Evolutionary conservation across 2,113 vertebrate species (phyloP), one percentile per base, ranked within the genome.

Genomic region (Grus americana): DNA sequence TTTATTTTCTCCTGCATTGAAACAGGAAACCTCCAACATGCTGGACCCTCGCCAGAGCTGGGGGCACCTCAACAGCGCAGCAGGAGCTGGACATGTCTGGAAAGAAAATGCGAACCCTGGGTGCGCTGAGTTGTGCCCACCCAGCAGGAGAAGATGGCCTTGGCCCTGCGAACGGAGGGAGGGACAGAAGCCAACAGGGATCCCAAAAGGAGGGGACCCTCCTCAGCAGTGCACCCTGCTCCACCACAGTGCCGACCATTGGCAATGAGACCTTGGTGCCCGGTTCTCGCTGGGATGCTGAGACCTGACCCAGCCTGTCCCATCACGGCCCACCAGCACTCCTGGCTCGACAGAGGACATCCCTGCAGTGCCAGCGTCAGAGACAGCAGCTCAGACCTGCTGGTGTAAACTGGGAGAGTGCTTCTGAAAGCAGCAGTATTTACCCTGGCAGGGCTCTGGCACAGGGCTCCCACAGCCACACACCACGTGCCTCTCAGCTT

Each of bases 1-100:
- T 61, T 96, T 94, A 91, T 94, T 93, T 95, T 94, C 91, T 93
- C 67, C 50, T 90, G 66, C 29, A 19, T 79, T 7, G 14, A 91
- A 97, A 94, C 79, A 94, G 88, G 94, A 97, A 97, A 93, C 70
- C 76, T 89, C 50, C 90, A 94, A 76, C 52, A 49, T 30, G 42
- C 81, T 76, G 95, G 94, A 86, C 20, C 10, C 62, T 17, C 6
- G 66, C 79, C 94, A 97, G 75, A 79, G 65, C 57, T 36, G 36
- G 86, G 82, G 78, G 27, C 70, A 96, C 62, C 61, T 81, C 90
- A 76, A 49, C 44, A 89, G 67, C 3, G 0, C 82, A 72, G 92
- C 6, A 5, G 50, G 49, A 88, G 63, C 61, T 52, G 78, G 75
- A 81, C 6, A 5, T 11, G 5, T 62, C 82, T 87, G 91, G 63